phyloP scores from a whole-genome alignment of 2,888 invertebrate species.

The Lissonota sp. region DNA sequence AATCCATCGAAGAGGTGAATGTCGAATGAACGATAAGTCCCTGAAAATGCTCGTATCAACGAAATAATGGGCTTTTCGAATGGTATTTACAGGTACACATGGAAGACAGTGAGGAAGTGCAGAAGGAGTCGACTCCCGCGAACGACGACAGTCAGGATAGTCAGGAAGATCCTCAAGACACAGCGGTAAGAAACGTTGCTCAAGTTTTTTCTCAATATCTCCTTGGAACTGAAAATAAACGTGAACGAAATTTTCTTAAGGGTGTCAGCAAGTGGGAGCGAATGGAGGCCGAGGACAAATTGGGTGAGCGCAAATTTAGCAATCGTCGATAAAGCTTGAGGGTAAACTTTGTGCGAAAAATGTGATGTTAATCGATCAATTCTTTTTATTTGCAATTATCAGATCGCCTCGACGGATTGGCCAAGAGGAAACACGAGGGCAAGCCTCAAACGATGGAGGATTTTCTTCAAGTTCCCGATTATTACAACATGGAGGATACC shows the following conservation, averaged over 20 bases:
- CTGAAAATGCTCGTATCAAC: not conserved
- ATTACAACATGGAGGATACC: slow-evolving; percentile 86
- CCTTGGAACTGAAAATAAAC: slow-evolving; percentile 73
- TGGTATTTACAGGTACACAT: slow-evolving; percentile 77
- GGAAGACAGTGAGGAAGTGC: slow-evolving; percentile 75
- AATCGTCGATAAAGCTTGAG: slow-evolving; percentile 46
- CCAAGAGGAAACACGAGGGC: slow-evolving; percentile 88
- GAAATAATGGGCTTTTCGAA: not conserved
- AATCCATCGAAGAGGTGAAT: slow-evolving; percentile 91
- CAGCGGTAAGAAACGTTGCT: slow-evolving; percentile 69
- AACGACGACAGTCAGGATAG: slow-evolving; percentile 81
- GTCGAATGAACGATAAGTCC: not conserved
- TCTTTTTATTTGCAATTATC: slow-evolving; percentile 74
- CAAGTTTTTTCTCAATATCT: not conserved
- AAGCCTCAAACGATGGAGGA: slow-evolving; percentile 92
- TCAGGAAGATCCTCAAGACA: slow-evolving; percentile 75
- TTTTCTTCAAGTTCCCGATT: slow-evolving; percentile 94
- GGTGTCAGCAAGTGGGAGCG: slow-evolving; percentile 82
- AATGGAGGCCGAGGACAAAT: slow-evolving; percentile 82
- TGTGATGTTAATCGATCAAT: not conserved
- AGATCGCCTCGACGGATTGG: slow-evolving; percentile 97
- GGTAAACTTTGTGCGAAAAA: slow-evolving; percentile 73
- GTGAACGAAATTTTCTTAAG: slow-evolving; percentile 61
- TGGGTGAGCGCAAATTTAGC: slow-evolving; percentile 73
- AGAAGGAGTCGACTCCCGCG: slow-evolving; percentile 61